Evolutionary conservation across 2,888 invertebrate species (phyloP).

Genomic region (Calameuta idolon): DNA sequence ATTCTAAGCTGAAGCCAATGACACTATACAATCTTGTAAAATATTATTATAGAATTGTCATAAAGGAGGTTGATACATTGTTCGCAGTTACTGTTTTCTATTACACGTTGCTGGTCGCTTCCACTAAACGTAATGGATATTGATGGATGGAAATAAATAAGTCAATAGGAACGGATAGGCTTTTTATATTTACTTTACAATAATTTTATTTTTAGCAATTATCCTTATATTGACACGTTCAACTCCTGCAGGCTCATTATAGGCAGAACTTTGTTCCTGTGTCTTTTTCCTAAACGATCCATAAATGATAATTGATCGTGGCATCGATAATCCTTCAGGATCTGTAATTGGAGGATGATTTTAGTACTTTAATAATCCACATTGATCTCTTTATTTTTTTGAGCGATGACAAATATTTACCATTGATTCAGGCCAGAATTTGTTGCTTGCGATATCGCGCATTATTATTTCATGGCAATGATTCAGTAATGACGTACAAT

Average conservation of each 20-base stretch:
- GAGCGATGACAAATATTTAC: slow-evolving; percentile 34
- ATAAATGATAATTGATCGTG: slow-evolving; percentile 57
- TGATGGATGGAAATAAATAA: background rate
- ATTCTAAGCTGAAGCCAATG: background rate
- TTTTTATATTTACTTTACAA: background rate
- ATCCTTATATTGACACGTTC: background rate
- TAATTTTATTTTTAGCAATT: background rate
- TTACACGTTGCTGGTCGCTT: background rate
- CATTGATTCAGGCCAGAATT: slow-evolving; percentile 61
- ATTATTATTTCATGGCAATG: slow-evolving; percentile 50
- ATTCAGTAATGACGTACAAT: slow-evolving; percentile 57
- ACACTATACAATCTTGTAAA: background rate
- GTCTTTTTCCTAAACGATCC: slow-evolving; percentile 59
- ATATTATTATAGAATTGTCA: background rate
- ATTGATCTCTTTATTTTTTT: background rate
- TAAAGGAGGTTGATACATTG: background rate
- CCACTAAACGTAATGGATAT: background rate
- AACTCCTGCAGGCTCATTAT: slow-evolving; percentile 35
- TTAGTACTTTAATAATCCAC: background rate
- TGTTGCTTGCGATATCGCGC: slow-evolving; percentile 49
- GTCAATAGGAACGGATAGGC: background rate
- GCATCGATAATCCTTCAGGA: slow-evolving; percentile 53
- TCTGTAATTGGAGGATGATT: slow-evolving; percentile 34
- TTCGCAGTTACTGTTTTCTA: background rate
- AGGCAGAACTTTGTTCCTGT: slow-evolving; percentile 58